Conservation (phyloP, 1,140 invertebrate genomes). For the Cyrtorhinus lividipennis region DNA sequence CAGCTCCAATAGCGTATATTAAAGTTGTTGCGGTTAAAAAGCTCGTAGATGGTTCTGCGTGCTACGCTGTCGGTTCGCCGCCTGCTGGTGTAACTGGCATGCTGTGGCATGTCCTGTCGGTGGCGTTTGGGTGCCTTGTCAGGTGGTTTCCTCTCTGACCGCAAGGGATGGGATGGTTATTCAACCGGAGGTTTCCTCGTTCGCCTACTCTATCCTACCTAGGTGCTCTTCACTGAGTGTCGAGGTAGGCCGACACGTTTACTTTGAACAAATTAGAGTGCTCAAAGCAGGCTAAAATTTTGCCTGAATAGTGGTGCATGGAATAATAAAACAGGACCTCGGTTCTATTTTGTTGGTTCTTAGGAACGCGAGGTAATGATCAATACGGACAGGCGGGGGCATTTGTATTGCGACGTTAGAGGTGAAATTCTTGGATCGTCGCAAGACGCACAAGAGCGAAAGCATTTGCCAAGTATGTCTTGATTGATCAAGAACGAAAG, state of each 20-base stretch:
- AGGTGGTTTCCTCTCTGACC: no score
- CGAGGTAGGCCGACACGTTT: constrained; percentile 38
- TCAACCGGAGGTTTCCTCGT: constrained; percentile 30
- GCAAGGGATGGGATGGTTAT: no score
- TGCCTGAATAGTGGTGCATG: constrained; percentile 62
- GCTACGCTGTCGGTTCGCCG: constrained; percentile 42
- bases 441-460: constrained; percentile 59
- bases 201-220: constrained; percentile 24
- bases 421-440: no score
- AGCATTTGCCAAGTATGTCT: constrained; percentile 73
- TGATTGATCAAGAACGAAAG: constrained; percentile 74
- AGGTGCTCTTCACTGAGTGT: constrained; percentile 23
- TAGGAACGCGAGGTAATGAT: constrained; percentile 61
- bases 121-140: constrained; percentile 19
- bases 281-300: constrained; percentile 53
- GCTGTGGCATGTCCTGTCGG: constrained; percentile 32
- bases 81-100: constrained; percentile 34
- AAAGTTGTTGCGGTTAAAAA: constrained; percentile 70
- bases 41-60: constrained; percentile 56
- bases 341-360: constrained; percentile 57
- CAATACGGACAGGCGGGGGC: constrained; percentile 58
- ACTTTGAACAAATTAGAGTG: constrained; percentile 76
- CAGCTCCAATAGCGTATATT: constrained; percentile 82
- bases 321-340: constrained; percentile 69
- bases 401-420: constrained; percentile 59